Base-by-base conservation (phyloP, 2,113 vertebrate genomes). In the Scolopax mira region DNA sequence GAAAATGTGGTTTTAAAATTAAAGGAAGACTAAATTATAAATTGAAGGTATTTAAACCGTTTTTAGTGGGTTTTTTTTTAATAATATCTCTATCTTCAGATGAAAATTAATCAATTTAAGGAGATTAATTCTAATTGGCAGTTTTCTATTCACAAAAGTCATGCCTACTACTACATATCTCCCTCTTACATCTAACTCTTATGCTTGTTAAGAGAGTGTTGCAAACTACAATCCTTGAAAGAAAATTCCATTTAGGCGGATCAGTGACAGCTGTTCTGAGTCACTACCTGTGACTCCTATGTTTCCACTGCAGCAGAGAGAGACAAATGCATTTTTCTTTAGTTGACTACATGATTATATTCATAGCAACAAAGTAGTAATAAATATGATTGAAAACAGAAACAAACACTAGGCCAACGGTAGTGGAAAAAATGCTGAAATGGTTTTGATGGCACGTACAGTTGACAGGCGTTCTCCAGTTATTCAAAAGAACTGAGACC, bases 291-390 rank as follows among this genome's bases (percentile, higher is more conserved):
- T 55, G 44, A 58, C 19, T 37, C 22, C 52, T 39, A 35, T 42
- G 14, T 42, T 31, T 64, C 15, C 42, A 66, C 13, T 46, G 41
- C 22, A 70, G 22, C 2, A 79, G 9, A 62, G 22, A 30, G 1
- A 31, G 7, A 83, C 0, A 18, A 85, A 48, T 0, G 6, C 23
- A 27, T 48, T 92, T 70, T 90, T 54, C 62, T 85, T 85, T 33
- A 83, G 66, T 10, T 49, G 27, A 54, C 5, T 10, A 48, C 0
- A 0, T 16, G 25, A 35, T 71, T 75, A 41, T 18, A 57, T 23
- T 69, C 4, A 60, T 23, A 85, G 60, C 6, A 85, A 27, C 49
- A 90, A 85, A 85, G 22, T 13, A 70, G 17, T 6, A 57, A 41
- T 2, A 8, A 80, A 4, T 44, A 60, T 2, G 2, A 78, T n/a